Base-by-base conservation (phyloP, 1,140 invertebrate species). In the Saccostrea glomerata region DNA sequence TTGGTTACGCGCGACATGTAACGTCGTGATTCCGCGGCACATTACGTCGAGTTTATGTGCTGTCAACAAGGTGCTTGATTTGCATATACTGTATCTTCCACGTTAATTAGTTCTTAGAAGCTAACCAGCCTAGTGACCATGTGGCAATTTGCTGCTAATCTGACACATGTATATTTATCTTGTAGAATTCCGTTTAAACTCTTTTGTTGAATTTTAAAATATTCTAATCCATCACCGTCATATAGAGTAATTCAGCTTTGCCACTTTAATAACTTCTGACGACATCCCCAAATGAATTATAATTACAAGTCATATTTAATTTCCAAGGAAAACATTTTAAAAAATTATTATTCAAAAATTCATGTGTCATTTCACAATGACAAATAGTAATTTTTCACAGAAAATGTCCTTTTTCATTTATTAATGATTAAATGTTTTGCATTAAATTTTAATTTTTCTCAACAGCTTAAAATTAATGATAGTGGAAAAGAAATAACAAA, bases 311-410 rank as follows among this genome's bases (percentile, higher is more conserved):
- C 70, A 73, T 73, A 73, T 73, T 73, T 73, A 30, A 73, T 30
- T 73, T 73, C 70, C 30, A 3, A 9, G 25, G 70, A 36, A 73
- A 73, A 73, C 70, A 73, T 30, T 30, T 73, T 36, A 73, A 73
- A 73, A 73, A 73, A 73, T 73, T 73, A 73, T 73, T 73, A 73
- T 73, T 73, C 70, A 73, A 73, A 73, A 73, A 73, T 73, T 73
- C 25, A 30, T 73, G 25, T 73, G 70, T 30, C 30, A 36, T 73
- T 73, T 73, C 25, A 73, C 23, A 11, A 73, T 73, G 70, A 73
- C 30, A 63, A 63, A 63, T 73, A 73, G 30, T 73, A 73, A 47
- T 73, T 36, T 73, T 30, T 36, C 70, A 13, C 70, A 36, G 70
- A 73, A 73, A 73, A 73, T 36, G 23, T 17, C 23, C 70, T 30